Percentiles rank a stretch among this genome's conserved stretches.
Evolutionary conservation across 2,888 invertebrate genomes (phyloP).

Genomic region (Molanna angustata): DNA sequence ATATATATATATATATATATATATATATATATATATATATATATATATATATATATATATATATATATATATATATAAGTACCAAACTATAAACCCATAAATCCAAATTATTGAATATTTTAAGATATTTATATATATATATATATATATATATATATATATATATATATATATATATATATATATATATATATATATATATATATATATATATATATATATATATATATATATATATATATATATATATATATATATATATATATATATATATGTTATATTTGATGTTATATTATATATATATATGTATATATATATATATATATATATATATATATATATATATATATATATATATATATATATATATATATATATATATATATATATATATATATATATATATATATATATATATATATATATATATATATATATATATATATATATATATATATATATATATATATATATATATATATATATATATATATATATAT

Average conservation of each 20-base stretch:
- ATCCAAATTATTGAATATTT: too few species aligned
- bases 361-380: neutral
- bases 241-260: neutral
- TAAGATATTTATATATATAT: neutral
- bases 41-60: too few species aligned
- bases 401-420: neutral
- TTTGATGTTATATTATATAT: neutral
- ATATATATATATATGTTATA: too few species aligned
- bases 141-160: neutral
- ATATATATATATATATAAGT: too few species aligned
- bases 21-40: too few species aligned
- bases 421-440: neutral
- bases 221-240: neutral
- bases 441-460: neutral
- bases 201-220: neutral
- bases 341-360: neutral
- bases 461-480: neutral
- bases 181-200: neutral
- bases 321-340: neutral
- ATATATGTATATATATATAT: neutral
- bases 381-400: neutral
- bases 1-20: too few species aligned
- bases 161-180: neutral
- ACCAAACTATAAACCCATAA: too few species aligned
- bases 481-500: neutral